Base-by-base conservation (phyloP, 2,113 vertebrate genomes). In the Propithecus coquereli region DNA sequence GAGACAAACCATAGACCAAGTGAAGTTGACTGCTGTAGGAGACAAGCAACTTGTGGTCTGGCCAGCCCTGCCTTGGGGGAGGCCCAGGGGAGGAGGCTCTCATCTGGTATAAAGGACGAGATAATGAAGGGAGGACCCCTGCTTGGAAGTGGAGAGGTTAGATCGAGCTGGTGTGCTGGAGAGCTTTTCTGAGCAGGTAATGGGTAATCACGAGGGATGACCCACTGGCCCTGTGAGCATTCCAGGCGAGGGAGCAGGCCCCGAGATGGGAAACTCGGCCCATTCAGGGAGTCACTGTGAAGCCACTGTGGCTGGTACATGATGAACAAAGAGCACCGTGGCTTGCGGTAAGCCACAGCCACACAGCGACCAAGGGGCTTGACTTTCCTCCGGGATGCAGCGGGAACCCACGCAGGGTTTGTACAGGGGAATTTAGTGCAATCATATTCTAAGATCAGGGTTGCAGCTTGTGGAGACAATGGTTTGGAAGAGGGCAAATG, bases 1-100 rank as follows among this genome's bases (percentile, higher is more conserved):
- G 34, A 70, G 34, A 77, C 30, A 37, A 63, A 32, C 20, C 11
- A 12, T 1, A 52, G 50, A 17, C 50, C 32, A 22, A 8, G 22
- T 25, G 11, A 65, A 13, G 6, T 0, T 17, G 74, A 37, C 37
- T 0, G 10, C 32, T 50, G 1, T 57, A 20, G 25, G 10, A n/a
- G 54, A 22, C 54, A 43, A 0, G 20, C 22, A 34, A 27, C 43
- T 18, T 52, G 18, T 25, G 1, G 30, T 25, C 52, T 81, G 85
- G 76, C 81, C 40, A 30, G 18, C 65, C 81, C 7, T 68, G 32
- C 43, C 30, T 6, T 40, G 6, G 8, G 2, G 54, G n/a, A 61
- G 34, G 76, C 37, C 27, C 27, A 6, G 2, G n/a, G 32, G 34
- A 68, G 37, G 71, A 45, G 71, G 27, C 7, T 43, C 7, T 32